Base-by-base conservation (phyloP, 2,888 invertebrate species). In the Troglohyphantes excavatus region DNA sequence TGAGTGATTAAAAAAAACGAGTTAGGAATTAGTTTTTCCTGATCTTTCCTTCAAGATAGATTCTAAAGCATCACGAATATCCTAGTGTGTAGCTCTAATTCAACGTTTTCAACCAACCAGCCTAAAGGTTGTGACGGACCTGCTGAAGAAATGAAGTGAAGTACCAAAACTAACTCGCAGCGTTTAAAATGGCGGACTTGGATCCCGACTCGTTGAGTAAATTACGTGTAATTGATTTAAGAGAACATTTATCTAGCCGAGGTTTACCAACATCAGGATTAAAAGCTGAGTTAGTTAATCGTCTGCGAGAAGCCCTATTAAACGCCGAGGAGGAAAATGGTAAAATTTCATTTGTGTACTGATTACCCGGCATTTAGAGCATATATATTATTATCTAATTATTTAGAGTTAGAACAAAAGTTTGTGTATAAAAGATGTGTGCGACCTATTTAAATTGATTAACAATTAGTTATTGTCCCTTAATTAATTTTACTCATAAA, bases 211-310 rank as follows among this genome's bases (percentile, higher is more conserved):
- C 65, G 11, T 63, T 90, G 3, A 53, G 43, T 21, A 90, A 90
- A 67, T 70, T 90, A 17, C 67, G 81, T 21, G 90, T 90, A 9
- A 61, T 86, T n/a, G 90, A 90, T 86, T 86, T 90, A 53, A 73
- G 73, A 43, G 90, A 86, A 33, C 85, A 82, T 70, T 46, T 90
- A 7, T 70, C 82, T 9, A 76, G 26, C 27, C 67, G 86, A 9
- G 90, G 90, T 23, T 65, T 90, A 65, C 43, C 90, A 53, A 90
- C 90, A 21, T 33, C 82, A 13, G 91, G 91, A 2, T 67, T 91
- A 19, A 91, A 91, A 86, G 90, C 91, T 9, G 91, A 91, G 2
- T 70, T 91, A 46, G 84, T 91, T 7, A 90, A 89, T 63, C 68
- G 91, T 29, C 75, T 91, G 2, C 46, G 63, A 39, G 90, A 90